Evolutionary conservation across 30 jellyfish, hydroid and myxozoan species (phyloP), one percentile per base, ranked within the genome.

Genomic region (Cassiopea xamachana): DNA sequence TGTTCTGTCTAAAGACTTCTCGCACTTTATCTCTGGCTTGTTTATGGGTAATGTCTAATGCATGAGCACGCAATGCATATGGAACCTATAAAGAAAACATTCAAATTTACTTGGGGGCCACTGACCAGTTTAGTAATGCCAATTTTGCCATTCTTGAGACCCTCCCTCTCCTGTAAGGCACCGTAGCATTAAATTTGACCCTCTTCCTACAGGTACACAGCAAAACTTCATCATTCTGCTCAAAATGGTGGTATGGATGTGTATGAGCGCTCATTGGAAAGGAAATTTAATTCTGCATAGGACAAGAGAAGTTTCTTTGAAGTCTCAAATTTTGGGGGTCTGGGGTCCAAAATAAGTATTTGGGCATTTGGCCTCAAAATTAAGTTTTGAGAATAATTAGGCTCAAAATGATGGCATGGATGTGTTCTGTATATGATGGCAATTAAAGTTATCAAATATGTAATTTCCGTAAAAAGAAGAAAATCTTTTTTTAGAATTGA

Each of bases 21-120:
- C 98, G 79, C 7, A 96, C 98, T 93, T 96, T 96, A 16, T 60
- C 87, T 27, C 92, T 91, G 13, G 98, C 98, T 89, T 93, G 98
- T 48, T 90, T 92, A 48, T 90, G 85, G 4, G 99, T 86, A 16
- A 96, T 96, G 82, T 96, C 99, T 43, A 96, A 51, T 1, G 97
- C 98, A 90, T 87, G 97, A 3, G 97, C 73, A 67, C 81, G 94
- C 47, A 90, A 83, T 1, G 98, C 93, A 93, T 92, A 96, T 0
- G 99, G 99, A 9, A 96, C 86, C 99, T 96, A 27, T 2, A 0
- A 64, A 55, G 39, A 27, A 27, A 27, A 27, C 39, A 27, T 27
- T 27, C 39, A 27, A 27, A 27, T 27, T 27, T 27, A 27, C 39
- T 27, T 27, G 39, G 39, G 39, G 39, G 39, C 39, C 39, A 27